Base-by-base conservation (phyloP, 2,113 vertebrate genomes). In the Hoplias malabaricus region DNA sequence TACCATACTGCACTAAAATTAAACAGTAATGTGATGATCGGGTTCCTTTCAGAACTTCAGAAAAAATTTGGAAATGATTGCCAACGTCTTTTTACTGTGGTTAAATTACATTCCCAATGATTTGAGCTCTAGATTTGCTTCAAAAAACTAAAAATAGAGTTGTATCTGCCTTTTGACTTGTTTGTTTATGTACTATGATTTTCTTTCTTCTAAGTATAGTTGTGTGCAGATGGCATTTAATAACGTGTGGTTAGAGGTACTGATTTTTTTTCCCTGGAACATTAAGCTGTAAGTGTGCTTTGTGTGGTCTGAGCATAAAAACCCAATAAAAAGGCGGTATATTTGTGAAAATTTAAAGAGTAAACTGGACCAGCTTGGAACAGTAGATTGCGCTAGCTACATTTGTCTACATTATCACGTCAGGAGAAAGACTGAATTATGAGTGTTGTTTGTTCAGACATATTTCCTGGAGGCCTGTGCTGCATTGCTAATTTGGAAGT, bases 401-500 rank as follows among this genome's bases (percentile, higher is more conserved):
- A 34, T 38, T 8, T n/a, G 42, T 59, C 25, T 31, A 38, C 27
- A 48, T n/a, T 66, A 78, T 67, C 67, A 77, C 54, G 54, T 69
- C 59, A 71, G 40, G 65, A 75, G 72, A 75, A n/a, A 65, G 65
- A 50, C 56, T 56, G 73, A 66, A 79, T 75, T 66, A 75, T 69
- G 67, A 57, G n/a, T 10, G 57, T 68, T 71, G 72, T 75, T 74
- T 71, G 33, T 50, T 62, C 74, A 53, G 69, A 46, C 31, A 12
- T 62, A 40, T 38, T 48, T 61, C 48, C 54, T 29, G 16, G 74
- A 67, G 40, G 65, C 73, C 34, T 76, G 70, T 72, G 48, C n/a
- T 63, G 71, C 73, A 73, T 75, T 38, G 71, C 69, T 84, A 86
- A 84, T 84, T 81, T 79, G 66, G 31, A 29, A 25, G 48, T 65